Evolutionary conservation across 2,888 invertebrate genomes (phyloP).

Genomic region (Clitarchus hookeri): DNA sequence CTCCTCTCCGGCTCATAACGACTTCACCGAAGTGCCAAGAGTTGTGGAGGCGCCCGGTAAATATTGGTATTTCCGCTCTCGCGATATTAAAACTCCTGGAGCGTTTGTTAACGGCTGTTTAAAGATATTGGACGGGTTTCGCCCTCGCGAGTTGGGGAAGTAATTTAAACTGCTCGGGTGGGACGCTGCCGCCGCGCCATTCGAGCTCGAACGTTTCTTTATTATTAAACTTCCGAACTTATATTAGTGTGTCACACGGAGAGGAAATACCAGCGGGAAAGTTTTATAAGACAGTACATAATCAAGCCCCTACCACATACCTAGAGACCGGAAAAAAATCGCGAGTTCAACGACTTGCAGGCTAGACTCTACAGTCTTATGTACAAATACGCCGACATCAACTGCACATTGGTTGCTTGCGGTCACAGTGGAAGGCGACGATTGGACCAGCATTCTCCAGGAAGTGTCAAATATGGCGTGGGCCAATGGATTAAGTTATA

Average conservation of each 20-base stretch:
- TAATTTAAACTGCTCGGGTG: background rate
- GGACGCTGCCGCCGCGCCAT: background rate
- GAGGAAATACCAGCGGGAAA: too few relatives aligned
- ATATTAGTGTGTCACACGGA: background rate
- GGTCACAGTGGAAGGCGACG: too few relatives aligned
- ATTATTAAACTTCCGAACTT: background rate
- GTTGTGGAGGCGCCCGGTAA: background rate
- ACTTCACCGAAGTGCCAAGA: background rate
- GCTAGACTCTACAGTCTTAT: too few relatives aligned
- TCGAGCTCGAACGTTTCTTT: background rate
- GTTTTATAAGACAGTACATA: too few relatives aligned
- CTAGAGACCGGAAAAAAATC: too few relatives aligned
- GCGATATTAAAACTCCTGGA: background rate
- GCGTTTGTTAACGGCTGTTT: slow-evolving; percentile 9
- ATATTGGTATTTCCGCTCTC: background rate
- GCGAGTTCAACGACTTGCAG: too few relatives aligned
- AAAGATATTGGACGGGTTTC: background rate
- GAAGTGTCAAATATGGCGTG: too few relatives aligned
- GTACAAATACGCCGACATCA: too few relatives aligned
- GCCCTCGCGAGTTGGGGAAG: background rate
- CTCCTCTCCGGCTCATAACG: background rate
- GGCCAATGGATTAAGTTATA: too few relatives aligned
- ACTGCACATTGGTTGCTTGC: too few relatives aligned
- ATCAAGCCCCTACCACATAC: too few relatives aligned
- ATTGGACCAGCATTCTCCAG: too few relatives aligned